Conservation (phyloP, 2,113 vertebrate species). For the Dermatemys mawii region DNA sequence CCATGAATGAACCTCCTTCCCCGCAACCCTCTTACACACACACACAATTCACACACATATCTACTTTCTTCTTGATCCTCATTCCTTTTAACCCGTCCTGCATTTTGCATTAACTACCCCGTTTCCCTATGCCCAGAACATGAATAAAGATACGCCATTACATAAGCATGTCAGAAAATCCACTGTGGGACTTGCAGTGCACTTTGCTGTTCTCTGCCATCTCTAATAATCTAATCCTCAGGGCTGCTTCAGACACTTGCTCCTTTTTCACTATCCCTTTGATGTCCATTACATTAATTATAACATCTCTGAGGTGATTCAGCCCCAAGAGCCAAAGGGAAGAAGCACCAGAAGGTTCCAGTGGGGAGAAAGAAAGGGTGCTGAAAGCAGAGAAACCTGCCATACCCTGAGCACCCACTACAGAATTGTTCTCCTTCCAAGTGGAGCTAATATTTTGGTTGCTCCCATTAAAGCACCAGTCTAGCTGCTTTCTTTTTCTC, state of each 20-base stretch:
- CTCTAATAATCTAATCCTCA: neutral
- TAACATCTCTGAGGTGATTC: constrained; percentile 19
- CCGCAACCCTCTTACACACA: neutral
- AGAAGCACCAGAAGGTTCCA: constrained; percentile 39
- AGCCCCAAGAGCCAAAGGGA: constrained; percentile 30
- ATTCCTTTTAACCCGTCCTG: neutral
- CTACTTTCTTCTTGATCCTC: neutral
- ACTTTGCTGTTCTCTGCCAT: constrained; percentile 23
- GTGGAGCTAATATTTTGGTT: neutral
- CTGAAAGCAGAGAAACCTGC: constrained; percentile 31
- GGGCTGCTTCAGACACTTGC: constrained; percentile 16
- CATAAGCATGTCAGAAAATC: neutral
- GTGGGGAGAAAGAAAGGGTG: constrained; percentile 42
- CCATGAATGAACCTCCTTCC: neutral
- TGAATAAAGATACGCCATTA: constrained; percentile 18
- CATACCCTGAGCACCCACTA: neutral
- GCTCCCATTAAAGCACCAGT: rapidly evolving
- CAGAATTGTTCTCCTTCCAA: neutral
- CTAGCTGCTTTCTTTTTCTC: neutral
- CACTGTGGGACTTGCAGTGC: neutral
- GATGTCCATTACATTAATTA: constrained; percentile 13
- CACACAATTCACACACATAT: neutral
- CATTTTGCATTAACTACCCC: neutral
- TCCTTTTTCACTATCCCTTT: constrained; percentile 9
- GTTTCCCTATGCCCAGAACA: neutral